phyloP scores from a whole-genome alignment of 2,113 vertebrate species.

The Thoracochromis brauschi region DNA sequence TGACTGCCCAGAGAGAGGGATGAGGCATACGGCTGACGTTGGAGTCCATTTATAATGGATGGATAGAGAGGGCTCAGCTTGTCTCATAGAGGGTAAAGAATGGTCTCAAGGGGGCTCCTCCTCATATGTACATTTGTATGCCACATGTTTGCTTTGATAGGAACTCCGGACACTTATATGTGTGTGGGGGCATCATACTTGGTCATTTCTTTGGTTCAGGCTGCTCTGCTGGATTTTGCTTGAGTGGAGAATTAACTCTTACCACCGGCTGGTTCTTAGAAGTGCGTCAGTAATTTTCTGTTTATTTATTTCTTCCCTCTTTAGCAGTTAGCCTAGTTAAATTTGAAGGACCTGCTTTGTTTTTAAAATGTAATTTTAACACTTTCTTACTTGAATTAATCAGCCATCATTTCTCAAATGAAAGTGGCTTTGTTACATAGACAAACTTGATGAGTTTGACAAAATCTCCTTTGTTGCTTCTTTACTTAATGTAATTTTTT shows the following conservation, averaged over 20 bases:
- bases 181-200: neutral
- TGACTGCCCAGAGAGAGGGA: constrained; percentile 44
- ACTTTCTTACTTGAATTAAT: neutral
- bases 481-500: neutral
- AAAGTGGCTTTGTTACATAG: neutral
- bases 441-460: neutral
- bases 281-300: neutral
- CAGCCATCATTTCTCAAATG: neutral
- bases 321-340: neutral
- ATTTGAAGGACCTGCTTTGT: neutral
- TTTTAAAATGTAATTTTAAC: neutral
- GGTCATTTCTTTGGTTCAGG: neutral
- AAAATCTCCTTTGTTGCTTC: neutral
- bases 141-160: neutral
- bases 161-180: constrained; percentile 1
- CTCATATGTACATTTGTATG: neutral
- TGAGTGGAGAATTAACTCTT: constrained; percentile 6
- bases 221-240: neutral
- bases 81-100: constrained; percentile 55
- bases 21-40: constrained; percentile 29
- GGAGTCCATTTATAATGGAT: constrained; percentile 63
- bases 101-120: constrained; percentile 32
- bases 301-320: neutral
- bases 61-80: constrained; percentile 25
- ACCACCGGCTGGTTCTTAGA: neutral